Base-by-base conservation (phyloP, 1,140 invertebrate species). In the Papilio dardanus region DNA sequence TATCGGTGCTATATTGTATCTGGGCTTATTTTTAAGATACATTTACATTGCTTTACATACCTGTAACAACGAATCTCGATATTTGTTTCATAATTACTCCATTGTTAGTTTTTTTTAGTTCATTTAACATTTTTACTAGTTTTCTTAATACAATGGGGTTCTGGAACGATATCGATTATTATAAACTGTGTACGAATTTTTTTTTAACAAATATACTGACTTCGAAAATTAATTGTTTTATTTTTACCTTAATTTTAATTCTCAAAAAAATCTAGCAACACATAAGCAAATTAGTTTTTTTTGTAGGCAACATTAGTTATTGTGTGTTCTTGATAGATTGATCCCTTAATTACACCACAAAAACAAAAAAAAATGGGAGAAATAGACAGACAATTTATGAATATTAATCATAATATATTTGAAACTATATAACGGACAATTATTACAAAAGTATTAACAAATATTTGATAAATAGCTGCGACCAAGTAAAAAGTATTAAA, bases 191-290 rank as follows among this genome's bases (percentile, higher is more conserved):
- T 90, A 89, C 85, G 86, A 88, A 82, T 86, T 84, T 89, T 90
- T 91, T 83, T 85, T 85, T 87, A 92, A 93, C 89, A 92, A 92
- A 91, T 92, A 92, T 88, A 93, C 90, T 93, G 86, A 92, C 86
- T 88, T 85, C 76, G 84, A 87, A 82, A 77, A 78, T 76, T 62
- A 65, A 58, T 54, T 79, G 75, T 78, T 81, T 83, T 81, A 77
- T 81, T 82, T 82, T 77, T 71, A 7, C n/a, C n/a, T 50, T 50
- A 2, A 50, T 50, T 3, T 1, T n/a, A 46, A 46, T n/a, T 46
- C 14, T n/a, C 14, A 16, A 46, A 0, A 46, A 19, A n/a, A n/a
- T n/a, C 42, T 46, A 16, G 42, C 42, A 46, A n/a, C 42, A 46
- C 42, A n/a, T 16, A n/a, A 2, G 1, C 12, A 42, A 7, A 7